Percentiles rank a stretch among this genome's conserved stretches.
Evolutionary conservation across 2,888 invertebrate species (phyloP).

Genomic region (Sturmia bella): DNA sequence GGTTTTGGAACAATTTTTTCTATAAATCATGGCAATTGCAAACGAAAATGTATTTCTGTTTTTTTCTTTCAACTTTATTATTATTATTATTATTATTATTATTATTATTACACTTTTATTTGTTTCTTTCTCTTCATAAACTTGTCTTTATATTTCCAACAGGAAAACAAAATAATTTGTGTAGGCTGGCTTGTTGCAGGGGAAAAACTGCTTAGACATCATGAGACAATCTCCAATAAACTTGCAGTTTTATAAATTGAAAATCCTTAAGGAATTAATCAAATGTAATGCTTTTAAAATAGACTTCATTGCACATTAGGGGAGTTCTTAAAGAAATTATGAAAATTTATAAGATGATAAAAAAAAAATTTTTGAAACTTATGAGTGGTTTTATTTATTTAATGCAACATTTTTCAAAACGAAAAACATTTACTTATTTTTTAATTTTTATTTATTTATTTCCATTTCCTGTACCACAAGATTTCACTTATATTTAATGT

Average conservation of each 20-base stretch:
- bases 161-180: constrained; percentile 13
- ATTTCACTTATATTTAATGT: too few relatives aligned
- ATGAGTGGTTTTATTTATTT: too few relatives aligned
- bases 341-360: background rate
- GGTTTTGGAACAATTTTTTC: constrained; percentile 41
- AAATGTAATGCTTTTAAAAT: constrained; percentile 21
- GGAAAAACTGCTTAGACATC: constrained; percentile 47
- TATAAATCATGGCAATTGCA: constrained; percentile 60
- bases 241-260: constrained; percentile 4
- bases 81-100: background rate
- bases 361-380: too few relatives aligned
- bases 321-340: background rate
- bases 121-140: background rate
- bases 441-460: too few relatives aligned
- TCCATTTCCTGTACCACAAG: too few relatives aligned
- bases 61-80: constrained; percentile 20
- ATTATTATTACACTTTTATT: background rate
- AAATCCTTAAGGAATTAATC: constrained; percentile 62
- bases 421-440: too few relatives aligned
- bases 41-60: constrained; percentile 58
- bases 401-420: too few relatives aligned
- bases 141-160: constrained; percentile 13
- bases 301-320: background rate
- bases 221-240: constrained; percentile 1
- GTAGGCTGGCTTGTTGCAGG: background rate